Evolutionary conservation across 2,888 invertebrate genomes (phyloP), one percentile per base, ranked within the genome.

Genomic region (Coenonympha glycerion): DNA sequence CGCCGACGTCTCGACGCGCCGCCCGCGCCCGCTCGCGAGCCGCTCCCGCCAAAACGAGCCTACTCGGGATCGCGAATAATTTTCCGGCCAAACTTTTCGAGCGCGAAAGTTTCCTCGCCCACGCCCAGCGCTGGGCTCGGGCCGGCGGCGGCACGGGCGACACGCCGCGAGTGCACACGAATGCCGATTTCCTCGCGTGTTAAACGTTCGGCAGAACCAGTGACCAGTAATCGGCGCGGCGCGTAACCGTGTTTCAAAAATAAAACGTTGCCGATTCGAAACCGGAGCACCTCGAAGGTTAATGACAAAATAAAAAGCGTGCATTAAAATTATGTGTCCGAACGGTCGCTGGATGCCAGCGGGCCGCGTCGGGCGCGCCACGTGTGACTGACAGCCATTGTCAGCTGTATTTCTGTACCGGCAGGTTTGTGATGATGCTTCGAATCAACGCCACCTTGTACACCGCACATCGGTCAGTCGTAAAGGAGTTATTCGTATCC

Each of bases 241-340:
- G 74, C 76, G 79, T 81, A 79, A 78, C 77, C 79, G 80, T 73
- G 82, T 78, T 81, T 79, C 81, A 75, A 81, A 84, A 85, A 85
- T 84, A 85, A 83, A 82, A 76, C 81, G 80, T 79, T 77, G 79
- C 76, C 75, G 79, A 80, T 81, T 77, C 77, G 77, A 77, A 83
- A 80, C 79, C 81, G 80, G 84, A 83, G 83, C 84, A 81, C 77
- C 76, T 68, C 77, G 84, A 84, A 85, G 85, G 84, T 84, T 84
- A 84, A 83, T 84, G 82, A 84, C 81, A 82, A 80, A 83, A 81
- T 82, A 81, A 83, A 80, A 82, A 76, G 71, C 79, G 73, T 79
- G 76, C 79, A 79, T 79, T 77, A 76, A 82, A n/a, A 78, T 71
- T 66, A 73, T 79, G 76, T 76, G 74, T 73, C 68, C 68, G 68